A percentile compares a stretch with the other conserved stretches of the same genome.
phyloP scores from a whole-genome alignment of 30 jellyfish, hydroid and myxozoan genomes.

The Turritopsis rubra region DNA sequence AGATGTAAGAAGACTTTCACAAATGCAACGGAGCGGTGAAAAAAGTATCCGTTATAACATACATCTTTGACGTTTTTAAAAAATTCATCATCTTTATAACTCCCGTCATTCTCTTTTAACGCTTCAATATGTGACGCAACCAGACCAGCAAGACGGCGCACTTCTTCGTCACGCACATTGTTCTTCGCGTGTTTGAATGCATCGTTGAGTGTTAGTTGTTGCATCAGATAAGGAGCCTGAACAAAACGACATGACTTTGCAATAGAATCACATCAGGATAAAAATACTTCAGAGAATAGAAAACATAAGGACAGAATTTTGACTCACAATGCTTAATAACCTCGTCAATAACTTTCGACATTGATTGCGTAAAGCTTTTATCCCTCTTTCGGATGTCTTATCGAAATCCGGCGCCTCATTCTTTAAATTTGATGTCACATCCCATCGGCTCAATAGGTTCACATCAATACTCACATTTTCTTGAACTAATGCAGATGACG shows the following conservation, averaged over 20 bases:
- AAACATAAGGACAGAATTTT: neutral
- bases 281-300: neutral
- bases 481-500: slow-evolving; percentile 32
- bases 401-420: slow-evolving; percentile 73
- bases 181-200: slow-evolving; percentile 43
- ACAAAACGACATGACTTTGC: neutral
- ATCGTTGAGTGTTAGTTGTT: slow-evolving; percentile 43
- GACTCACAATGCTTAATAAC: slow-evolving; percentile 57
- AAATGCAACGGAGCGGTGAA: too few species aligned
- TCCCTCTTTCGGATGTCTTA: slow-evolving; percentile 65
- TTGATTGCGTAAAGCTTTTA: slow-evolving; percentile 70
- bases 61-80: slow-evolving; percentile 70
- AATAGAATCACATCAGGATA: neutral
- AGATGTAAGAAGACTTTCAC: too few species aligned
- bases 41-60: too few species aligned
- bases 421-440: slow-evolving; percentile 65
- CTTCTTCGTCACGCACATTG: slow-evolving; percentile 59
- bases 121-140: slow-evolving; percentile 79
- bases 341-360: slow-evolving; percentile 72
- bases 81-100: slow-evolving; percentile 55
- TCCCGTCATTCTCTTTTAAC: slow-evolving; percentile 58
- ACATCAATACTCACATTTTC: slow-evolving; percentile 68
- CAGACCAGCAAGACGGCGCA: slow-evolving; percentile 52
- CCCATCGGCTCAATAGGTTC: slow-evolving; percentile 89
- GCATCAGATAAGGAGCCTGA: slow-evolving; percentile 80